These are phyloP conservation scores for Sus scrofa DNA, from an alignment of 2,113 vertebrate genomes.

Conservation along the genomic window DNA sequence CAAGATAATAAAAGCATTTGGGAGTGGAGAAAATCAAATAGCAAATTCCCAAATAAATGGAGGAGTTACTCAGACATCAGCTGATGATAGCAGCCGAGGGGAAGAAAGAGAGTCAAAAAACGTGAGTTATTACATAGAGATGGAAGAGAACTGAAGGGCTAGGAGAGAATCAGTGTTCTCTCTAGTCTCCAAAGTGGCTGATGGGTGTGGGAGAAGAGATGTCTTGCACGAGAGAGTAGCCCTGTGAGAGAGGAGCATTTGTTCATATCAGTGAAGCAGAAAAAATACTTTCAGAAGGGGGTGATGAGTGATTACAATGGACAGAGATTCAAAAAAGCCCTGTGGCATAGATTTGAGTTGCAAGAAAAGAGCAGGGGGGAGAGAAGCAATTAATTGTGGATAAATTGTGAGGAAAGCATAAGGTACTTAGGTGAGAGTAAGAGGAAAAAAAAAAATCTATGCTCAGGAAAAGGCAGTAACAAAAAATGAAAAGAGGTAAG, in stretches of 20 bases:
- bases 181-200: neutral
- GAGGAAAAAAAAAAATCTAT: neutral
- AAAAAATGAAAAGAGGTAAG: neutral
- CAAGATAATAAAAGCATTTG: neutral
- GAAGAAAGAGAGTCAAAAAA: neutral
- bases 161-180: neutral
- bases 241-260: neutral
- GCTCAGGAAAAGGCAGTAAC: neutral
- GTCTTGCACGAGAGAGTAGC: neutral
- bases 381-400: neutral
- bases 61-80: neutral
- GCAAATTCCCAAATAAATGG: neutral
- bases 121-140: neutral
- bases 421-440: neutral
- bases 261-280: neutral
- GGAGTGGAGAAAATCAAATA: neutral
- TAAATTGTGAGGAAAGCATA: neutral
- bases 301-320: neutral
- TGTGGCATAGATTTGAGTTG: neutral
- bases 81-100: neutral
- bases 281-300: neutral
- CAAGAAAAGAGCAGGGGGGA: neutral
- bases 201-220: neutral
- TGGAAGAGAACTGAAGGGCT: neutral
- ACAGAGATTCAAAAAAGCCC: neutral